Evolutionary conservation across 2,888 invertebrate species (phyloP).

Genomic region (Amitus sp.): DNA sequence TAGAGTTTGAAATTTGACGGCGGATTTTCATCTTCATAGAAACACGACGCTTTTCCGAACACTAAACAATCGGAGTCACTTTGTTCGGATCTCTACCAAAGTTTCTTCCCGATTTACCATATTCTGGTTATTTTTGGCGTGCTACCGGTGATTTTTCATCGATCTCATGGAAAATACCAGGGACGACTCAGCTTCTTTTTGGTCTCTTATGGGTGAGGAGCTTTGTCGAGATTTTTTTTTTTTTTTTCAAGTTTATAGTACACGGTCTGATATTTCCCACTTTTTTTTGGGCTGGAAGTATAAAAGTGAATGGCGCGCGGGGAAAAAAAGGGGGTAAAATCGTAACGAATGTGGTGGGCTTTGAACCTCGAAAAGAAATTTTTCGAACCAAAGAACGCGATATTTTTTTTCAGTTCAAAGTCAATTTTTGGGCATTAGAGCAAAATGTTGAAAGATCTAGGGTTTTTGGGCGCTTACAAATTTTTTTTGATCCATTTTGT

Average conservation of each 20-base stretch:
- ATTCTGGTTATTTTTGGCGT: conserved; percentile 56
- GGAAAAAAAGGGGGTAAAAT: too few species aligned
- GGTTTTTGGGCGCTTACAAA: too few species aligned
- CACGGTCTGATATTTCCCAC: too few species aligned
- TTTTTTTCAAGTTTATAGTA: not conserved
- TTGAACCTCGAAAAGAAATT: too few species aligned
- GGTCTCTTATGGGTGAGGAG: conserved; percentile 55
- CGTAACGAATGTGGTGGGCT: too few species aligned
- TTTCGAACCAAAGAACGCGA: too few species aligned
- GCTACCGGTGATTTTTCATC: conserved; percentile 53
- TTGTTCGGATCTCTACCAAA: conserved; percentile 50
- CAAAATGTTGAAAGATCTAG: too few species aligned
- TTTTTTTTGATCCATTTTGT: too few species aligned
- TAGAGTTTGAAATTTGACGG: not conserved
- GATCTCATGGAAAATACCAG: conserved; percentile 44
- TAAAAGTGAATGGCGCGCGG: too few species aligned
- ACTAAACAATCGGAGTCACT: not conserved
- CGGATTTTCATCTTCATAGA: not conserved
- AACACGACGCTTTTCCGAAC: not conserved
- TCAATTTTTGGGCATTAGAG: too few species aligned
- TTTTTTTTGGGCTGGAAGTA: not conserved
- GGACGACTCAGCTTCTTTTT: conserved; percentile 43
- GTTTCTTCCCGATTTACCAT: conserved; percentile 57
- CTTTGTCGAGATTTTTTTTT: not conserved
- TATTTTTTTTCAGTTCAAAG: too few species aligned